Evolutionary conservation across 2,888 invertebrate genomes (phyloP), one percentile per base, ranked within the genome.

Genomic region (Caradrina kadenii): DNA sequence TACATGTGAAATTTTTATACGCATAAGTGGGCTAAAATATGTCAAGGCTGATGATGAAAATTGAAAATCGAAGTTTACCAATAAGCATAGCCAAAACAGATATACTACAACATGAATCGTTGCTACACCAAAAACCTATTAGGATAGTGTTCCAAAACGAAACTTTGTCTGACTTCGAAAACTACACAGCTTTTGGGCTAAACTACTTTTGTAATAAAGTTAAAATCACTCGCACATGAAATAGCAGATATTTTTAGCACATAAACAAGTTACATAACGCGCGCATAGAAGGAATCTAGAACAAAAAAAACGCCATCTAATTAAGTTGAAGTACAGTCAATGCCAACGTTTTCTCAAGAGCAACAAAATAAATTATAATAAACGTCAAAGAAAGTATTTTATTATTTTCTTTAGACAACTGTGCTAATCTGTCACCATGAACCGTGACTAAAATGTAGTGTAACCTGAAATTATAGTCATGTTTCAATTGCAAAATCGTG

Each of bases 131-230:
- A 15, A 45, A 45, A 45, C 45, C 45, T 45, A 45, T 45, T 45
- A 45, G 45, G 2, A 52, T 39, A 8, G n/a, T 22, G 3, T 17
- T 53, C 15, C 11, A 50, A 63, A 55, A 55, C 0, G 11, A 17
- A 65, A 45, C 22, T 42, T 45, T 5, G 17, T 5, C 45, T 6
- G 17, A 17, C 5, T 45, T 45, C 5, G 7, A 26, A 0, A 53
- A 26, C 49, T 21, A n/a, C 22, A 49, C 19, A 48, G 11, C 13
- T 63, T 59, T 63, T 58, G 45, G 11, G 5, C 8, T 49, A 56
- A 63, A 72, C 69, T 39, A 65, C 72, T 77, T 81, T 80, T 56
- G 49, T 42, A 63, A 78, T 48, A 59, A 70, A 65, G 21, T 63
- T 68, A 48, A 65, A 49, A 68, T 68, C 26, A 62, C 45, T 21